Evolutionary conservation across 2,797 vertebrate genomes (phyloP).

Genomic region (Argentina silus): DNA sequence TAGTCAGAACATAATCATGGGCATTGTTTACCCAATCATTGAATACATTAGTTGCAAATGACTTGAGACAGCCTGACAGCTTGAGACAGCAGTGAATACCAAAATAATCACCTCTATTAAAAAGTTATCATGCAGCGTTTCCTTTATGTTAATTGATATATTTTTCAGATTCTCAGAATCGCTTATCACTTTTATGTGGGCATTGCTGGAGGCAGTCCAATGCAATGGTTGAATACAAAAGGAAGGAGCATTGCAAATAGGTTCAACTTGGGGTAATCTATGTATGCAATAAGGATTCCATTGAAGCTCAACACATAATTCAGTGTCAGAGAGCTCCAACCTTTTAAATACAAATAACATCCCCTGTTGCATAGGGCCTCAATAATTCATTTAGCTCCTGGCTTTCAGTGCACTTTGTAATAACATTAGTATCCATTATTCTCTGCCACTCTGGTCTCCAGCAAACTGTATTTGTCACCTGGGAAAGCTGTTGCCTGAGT

Average conservation of each 20-base stretch:
- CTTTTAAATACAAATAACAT: slow-evolving; percentile 22
- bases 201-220: slow-evolving; percentile 27
- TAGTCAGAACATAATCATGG: slow-evolving; percentile 32
- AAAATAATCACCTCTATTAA: not conserved
- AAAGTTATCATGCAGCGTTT: not conserved
- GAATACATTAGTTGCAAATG: slow-evolving; percentile 41
- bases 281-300: slow-evolving; percentile 11
- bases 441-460: not conserved
- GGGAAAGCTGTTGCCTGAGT: not conserved
- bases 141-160: not conserved
- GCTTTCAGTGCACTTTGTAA: slow-evolving; percentile 22
- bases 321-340: slow-evolving; percentile 28
- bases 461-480: not conserved
- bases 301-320: slow-evolving; percentile 23
- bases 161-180: slow-evolving; percentile 24
- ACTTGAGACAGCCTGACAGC: not conserved
- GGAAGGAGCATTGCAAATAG: slow-evolving; percentile 36
- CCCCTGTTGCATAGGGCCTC: slow-evolving; percentile 28
- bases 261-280: slow-evolving; percentile 2
- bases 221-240: slow-evolving; percentile 29
- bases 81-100: not conserved
- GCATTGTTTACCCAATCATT: slow-evolving; percentile 50
- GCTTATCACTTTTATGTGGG: slow-evolving; percentile 36
- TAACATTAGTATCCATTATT: slow-evolving; percentile 5
- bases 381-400: slow-evolving; percentile 37